A percentile compares a stretch with the other conserved stretches of the same genome.
These are phyloP conservation scores for Andrena minutula DNA, from an alignment of 2,888 invertebrate species.

Conservation along the genomic window DNA sequence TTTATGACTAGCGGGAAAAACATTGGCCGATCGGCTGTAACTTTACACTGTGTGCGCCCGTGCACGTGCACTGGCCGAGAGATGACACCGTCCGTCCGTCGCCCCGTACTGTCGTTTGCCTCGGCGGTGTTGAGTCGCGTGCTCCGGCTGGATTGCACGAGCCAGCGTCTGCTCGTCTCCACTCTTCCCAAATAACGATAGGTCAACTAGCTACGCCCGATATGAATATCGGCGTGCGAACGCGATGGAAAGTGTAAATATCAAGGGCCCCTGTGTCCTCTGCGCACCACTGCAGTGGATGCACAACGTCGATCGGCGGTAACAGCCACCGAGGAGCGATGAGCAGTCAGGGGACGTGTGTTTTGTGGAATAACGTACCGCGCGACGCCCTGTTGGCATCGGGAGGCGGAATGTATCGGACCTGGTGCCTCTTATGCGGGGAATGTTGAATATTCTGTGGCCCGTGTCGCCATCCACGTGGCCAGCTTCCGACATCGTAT, in stretches of 20 bases:
- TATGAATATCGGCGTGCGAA: constrained; percentile 66
- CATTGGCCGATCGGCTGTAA: constrained; percentile 43
- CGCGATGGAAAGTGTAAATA: constrained; percentile 68
- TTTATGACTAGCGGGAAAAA: constrained; percentile 74
- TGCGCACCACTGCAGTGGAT: constrained; percentile 31
- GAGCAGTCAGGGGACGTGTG: neutral
- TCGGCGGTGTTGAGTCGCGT: neutral
- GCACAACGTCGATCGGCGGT: constrained; percentile 40
- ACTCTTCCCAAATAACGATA: constrained; percentile 67
- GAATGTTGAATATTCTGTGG: neutral
- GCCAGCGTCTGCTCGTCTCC: constrained; percentile 16
- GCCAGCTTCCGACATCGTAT: no score
- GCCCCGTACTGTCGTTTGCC: neutral
- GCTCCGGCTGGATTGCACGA: constrained; percentile 22
- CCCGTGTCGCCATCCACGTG: no score
- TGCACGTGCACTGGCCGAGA: neutral
- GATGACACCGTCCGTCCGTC: neutral
- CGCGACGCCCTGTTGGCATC: no score
- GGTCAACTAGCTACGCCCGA: constrained; percentile 59
- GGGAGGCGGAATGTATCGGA: no score
- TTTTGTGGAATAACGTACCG: neutral
- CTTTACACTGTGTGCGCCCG: neutral
- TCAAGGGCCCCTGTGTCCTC: constrained; percentile 27
- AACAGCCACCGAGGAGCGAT: constrained; percentile 18
- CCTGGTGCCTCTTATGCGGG: no score